Percentiles rank a stretch among this genome's conserved stretches.
These are phyloP conservation scores for Cephus nigrinus DNA, from an alignment of 2,888 invertebrate genomes.

Conservation along the genomic window DNA sequence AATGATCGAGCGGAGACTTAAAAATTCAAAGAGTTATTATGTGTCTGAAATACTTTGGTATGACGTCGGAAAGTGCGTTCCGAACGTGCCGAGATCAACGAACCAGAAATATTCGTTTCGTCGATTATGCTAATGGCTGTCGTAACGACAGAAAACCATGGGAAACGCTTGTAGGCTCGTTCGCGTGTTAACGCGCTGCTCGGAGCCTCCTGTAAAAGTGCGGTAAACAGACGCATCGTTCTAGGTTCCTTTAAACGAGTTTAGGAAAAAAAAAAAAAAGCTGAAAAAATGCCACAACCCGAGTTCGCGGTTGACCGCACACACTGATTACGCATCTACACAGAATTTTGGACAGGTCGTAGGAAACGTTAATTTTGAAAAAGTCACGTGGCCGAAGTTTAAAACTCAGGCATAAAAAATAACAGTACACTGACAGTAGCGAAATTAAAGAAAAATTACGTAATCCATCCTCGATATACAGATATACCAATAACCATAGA, in stretches of 20 bases:
- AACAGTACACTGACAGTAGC: background rate
- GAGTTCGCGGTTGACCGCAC: background rate
- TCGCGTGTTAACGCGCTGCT: background rate
- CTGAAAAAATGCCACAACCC: background rate
- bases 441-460: background rate
- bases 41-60: background rate
- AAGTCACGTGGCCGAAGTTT: background rate
- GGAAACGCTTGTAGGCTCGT: background rate
- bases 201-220: background rate
- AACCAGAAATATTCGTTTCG: background rate
- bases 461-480: background rate
- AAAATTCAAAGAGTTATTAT: slow-evolving; percentile 12
- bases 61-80: background rate
- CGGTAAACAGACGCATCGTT: background rate
- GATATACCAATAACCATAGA: background rate
- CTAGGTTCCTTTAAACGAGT: background rate
- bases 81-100: background rate
- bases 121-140: background rate
- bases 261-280: background rate
- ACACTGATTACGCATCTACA: background rate
- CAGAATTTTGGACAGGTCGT: too few species aligned
- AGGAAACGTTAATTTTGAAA: background rate
- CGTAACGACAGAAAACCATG: background rate
- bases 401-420: background rate
- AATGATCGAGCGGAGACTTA: background rate